Base-by-base conservation (phyloP, 2,797 vertebrate species). In the Sebastes nivosus region DNA sequence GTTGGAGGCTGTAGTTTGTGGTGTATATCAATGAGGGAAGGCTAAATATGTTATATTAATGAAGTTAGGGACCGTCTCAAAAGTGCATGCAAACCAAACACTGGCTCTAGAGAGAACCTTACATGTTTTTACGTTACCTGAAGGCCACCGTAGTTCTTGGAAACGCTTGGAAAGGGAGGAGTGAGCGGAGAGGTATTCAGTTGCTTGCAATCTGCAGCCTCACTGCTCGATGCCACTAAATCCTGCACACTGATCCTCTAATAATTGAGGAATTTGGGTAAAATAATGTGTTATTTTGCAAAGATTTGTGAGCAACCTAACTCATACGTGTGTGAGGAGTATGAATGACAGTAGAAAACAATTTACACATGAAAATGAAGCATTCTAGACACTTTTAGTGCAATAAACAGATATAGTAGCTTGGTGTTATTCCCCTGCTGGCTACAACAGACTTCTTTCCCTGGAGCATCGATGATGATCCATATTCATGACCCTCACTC, bases 401-500 rank as follows among this genome's bases (percentile, higher is more conserved):
- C 65, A 11, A 16, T 67, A 68, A 54, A 57, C 20, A 65, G 4
- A 75, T 6, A 16, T 10, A 58, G 13, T 29, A 12, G 10, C 57
- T 79, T 54, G 59, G 58, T 55, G 34, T 70, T 54, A 14, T 10
- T 12, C 8, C 8, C 2, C 46, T 38, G 0, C 9, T n/a, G 34
- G 30, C 30, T 54, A 20, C 5, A 24, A 32, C 50, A 54, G 32
- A 65, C 18, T 52, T 74, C 12, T 27, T 57, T 72, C 77, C 55
- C 67, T 64, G 2, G 11, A 80, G 36, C 60, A 52, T 20, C 5
- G 25, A 58, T 25, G 12, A 36, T 46, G 13, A 82, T 85, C 72
- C 61, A 75, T 77, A 88, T 88, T 86, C 72, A 87, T 73, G 57
- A 59, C 71, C 67, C 22, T 74, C 72, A 10, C 46, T 69, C 50